These are phyloP conservation scores for Borostomias antarcticus DNA, from an alignment of 2,797 vertebrate species.

Conservation along the genomic window DNA sequence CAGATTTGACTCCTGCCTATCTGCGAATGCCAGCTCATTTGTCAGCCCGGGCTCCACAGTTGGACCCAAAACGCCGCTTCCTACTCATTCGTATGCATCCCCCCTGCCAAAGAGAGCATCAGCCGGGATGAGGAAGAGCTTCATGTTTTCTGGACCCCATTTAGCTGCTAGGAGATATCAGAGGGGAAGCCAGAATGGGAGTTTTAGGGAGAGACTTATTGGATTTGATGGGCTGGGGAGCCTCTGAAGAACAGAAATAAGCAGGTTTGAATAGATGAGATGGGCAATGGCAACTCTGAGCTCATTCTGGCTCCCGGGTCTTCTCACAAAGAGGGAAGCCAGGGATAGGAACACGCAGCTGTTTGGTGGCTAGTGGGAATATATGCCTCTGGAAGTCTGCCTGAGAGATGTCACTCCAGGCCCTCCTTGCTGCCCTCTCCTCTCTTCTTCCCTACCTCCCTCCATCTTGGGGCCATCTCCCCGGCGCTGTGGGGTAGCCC, in stretches of 20 bases:
- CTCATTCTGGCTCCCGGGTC: constrained; percentile 12
- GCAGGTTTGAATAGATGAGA: constrained; percentile 26
- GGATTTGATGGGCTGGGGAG: constrained; percentile 33
- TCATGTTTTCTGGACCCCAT: constrained; percentile 54
- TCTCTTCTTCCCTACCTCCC: constrained; percentile 29
- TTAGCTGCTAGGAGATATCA: constrained; percentile 55
- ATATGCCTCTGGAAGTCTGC: neutral
- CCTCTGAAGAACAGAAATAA: constrained; percentile 47
- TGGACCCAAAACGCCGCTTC: constrained; percentile 60
- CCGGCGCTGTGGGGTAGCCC: constrained; percentile 23
- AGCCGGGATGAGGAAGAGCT: constrained; percentile 58
- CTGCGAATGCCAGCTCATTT: constrained; percentile 76
- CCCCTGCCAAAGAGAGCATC: constrained; percentile 68
- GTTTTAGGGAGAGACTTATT: constrained; percentile 23
- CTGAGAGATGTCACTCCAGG: constrained; percentile 12
- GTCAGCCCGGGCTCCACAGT: constrained; percentile 61
- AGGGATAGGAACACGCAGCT: constrained; percentile 21
- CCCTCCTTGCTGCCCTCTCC: constrained; percentile 27
- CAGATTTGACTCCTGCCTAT: constrained; percentile 68
- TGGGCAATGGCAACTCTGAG: constrained; percentile 28
- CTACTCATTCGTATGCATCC: constrained; percentile 70
- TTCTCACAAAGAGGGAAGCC: neutral
- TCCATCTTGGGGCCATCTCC: constrained; percentile 44
- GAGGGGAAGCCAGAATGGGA: constrained; percentile 44
- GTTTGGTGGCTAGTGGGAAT: constrained; percentile 25